Percentiles rank a stretch among this genome's conserved stretches.
Evolutionary conservation across 2,797 vertebrate species (phyloP).

Genomic region (Eurystomus glaucurus): DNA sequence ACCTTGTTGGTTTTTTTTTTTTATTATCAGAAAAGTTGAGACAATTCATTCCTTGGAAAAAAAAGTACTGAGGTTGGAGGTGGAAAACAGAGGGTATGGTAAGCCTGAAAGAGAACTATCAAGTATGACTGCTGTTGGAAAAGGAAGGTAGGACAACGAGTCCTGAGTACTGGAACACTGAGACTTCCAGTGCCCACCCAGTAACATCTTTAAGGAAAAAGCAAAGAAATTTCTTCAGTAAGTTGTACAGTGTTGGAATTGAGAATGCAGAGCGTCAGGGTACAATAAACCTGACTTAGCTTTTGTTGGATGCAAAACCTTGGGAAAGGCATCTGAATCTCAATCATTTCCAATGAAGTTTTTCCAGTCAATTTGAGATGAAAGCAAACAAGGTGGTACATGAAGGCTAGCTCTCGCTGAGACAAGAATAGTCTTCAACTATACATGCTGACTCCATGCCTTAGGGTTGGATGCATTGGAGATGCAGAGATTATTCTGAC

Average conservation of each 20-base stretch:
- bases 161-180: neutral
- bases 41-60: neutral
- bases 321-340: neutral
- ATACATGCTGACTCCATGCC: fast-evolving
- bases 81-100: neutral
- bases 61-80: neutral
- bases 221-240: neutral
- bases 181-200: neutral
- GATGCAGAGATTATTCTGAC: neutral
- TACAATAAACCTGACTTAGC: neutral
- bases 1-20: neutral
- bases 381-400: neutral
- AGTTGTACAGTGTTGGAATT: neutral
- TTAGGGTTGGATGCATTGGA: neutral
- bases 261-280: neutral
- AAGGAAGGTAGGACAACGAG: neutral
- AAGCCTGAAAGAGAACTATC: neutral
- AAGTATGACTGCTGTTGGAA: neutral
- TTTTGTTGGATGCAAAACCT: neutral
- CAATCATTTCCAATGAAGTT: neutral
- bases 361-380: fast-evolving
- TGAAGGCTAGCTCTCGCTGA: neutral
- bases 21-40: neutral
- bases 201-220: neutral
- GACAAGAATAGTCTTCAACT: neutral